Evolutionary conservation across 2,113 vertebrate genomes (phyloP), one percentile per base, ranked within the genome.

Genomic region (Notarius lentiginosus): DNA sequence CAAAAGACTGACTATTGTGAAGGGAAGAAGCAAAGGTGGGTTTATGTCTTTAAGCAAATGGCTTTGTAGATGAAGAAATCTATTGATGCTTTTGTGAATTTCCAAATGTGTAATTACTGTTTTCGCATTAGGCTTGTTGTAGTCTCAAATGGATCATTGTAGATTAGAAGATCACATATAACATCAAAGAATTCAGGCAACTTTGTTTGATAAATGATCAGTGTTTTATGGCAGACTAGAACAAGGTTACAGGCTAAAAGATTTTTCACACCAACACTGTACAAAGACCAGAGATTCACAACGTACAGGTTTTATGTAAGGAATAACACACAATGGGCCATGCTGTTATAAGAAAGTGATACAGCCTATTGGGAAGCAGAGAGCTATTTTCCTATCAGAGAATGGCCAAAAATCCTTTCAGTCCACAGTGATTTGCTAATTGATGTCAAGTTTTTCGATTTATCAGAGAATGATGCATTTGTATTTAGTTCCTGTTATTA

Each of bases 61-160:
- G 56, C 58, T 81, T 81, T 81, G 79, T 41, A 81, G 58, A 81
- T 81, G 11, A 81, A 81, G 79, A 60, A 60, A 60, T 80, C 79
- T 22, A 61, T 81, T 61, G 18, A 81, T 81, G 79, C 79, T 47
- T 81, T 81, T 80, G 77, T 80, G 27, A 80, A 80, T 80, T 80
- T 60, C 27, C 55, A 60, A 80, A 58, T 41, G 79, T 61, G 79
- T 61, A 81, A 81, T 81, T 81, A 61, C 11, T 81, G 56, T 81
- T 81, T 61, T 81, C 61, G 56, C 58, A 2, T 61, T 47, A 24
- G 56, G 18, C 30, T 5, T 61, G 55, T 34, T 20, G 30, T 41
- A 41, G 77, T 41, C 56, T 81, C 11, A 61, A 81, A 81, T 41
- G 30, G 30, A 81, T 81, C 56, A 81, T 24, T 81, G 79, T 12